Conservation (phyloP, 2,888 invertebrate species). For the Crossocerus cetratus region DNA sequence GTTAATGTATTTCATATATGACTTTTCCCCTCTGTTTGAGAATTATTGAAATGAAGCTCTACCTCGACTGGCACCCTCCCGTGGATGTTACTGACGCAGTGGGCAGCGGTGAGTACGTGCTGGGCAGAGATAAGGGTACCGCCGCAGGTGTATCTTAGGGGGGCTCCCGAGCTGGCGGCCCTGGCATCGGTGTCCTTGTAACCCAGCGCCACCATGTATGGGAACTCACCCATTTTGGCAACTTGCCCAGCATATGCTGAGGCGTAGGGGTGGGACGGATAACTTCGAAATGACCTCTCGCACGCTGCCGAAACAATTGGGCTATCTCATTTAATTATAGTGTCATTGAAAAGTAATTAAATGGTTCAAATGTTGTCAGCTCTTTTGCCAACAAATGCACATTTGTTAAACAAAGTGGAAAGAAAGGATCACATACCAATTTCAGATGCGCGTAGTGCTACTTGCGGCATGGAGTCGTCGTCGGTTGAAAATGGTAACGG, state of each 20-base stretch:
- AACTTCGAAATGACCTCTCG: conserved; percentile 66
- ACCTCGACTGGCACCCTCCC: conserved; percentile 64
- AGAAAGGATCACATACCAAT: conserved; percentile 60
- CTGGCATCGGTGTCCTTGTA: conserved; percentile 46
- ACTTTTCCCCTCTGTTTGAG: too few species aligned
- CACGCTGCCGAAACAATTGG: conserved; percentile 64
- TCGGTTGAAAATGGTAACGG: conserved; percentile 64
- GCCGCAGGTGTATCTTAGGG: conserved; percentile 65
- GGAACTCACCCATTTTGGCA: conserved; percentile 64
- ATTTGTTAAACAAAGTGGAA: too few species aligned
- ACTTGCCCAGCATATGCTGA: conserved; percentile 72
- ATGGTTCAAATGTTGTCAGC: too few species aligned
- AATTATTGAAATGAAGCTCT: too few species aligned
- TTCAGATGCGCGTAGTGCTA: conserved; percentile 58
- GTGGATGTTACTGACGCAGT: conserved; percentile 67
- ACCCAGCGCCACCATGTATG: conserved; percentile 68
- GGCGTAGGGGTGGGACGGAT: conserved; percentile 63
- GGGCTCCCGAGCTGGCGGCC: conserved; percentile 8
- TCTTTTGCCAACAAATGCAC: too few species aligned
- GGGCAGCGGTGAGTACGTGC: conserved; percentile 71
- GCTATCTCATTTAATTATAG: too few species aligned
- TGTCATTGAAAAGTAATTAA: too few species aligned
- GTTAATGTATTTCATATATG: too few species aligned
- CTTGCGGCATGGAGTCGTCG: conserved; percentile 51
- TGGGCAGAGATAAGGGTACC: conserved; percentile 67